These are phyloP conservation scores for Parnassius orleans DNA, from an alignment of 2,888 invertebrate species.

Conservation along the genomic window DNA sequence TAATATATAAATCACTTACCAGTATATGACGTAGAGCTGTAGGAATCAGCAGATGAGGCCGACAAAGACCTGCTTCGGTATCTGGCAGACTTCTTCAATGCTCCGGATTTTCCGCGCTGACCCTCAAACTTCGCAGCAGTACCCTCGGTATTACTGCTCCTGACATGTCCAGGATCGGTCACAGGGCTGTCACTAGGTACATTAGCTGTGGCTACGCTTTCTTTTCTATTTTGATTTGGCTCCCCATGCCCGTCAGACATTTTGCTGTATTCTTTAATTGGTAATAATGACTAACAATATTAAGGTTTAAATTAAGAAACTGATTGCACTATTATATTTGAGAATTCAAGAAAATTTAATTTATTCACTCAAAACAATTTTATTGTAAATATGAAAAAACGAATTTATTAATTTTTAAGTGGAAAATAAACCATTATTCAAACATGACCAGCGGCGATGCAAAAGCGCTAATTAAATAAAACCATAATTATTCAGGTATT, in stretches of 20 bases:
- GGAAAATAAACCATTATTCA: conserved; percentile 50
- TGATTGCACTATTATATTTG: too few species aligned
- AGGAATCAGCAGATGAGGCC: conserved; percentile 96
- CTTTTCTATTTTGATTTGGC: conserved; percentile 60
- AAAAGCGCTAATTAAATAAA: conserved; percentile 32
- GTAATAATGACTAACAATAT: background rate
- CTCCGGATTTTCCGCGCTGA: conserved; percentile 83
- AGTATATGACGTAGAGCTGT: conserved; percentile 89
- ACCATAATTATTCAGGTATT: conserved; percentile 5
- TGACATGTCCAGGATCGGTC: conserved; percentile 86
- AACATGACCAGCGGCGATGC: conserved; percentile 46
- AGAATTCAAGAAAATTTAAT: too few species aligned
- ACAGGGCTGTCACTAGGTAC: conserved; percentile 87
- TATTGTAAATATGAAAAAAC: background rate
- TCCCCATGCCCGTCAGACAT: conserved; percentile 73
- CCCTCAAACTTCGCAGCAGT: conserved; percentile 72
- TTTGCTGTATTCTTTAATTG: conserved; percentile 14
- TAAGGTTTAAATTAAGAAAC: too few species aligned
- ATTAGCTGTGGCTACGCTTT: conserved; percentile 66
- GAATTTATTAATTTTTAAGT: conserved; percentile 32
- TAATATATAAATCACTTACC: conserved; percentile 54
- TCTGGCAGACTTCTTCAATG: conserved; percentile 92
- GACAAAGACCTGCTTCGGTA: conserved; percentile 95
- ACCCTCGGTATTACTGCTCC: conserved; percentile 59
- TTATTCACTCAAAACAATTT: background rate